Evolutionary conservation across 2,888 invertebrate species (phyloP), one percentile per base, ranked within the genome.

Genomic region (Sclerodermus sp.): DNA sequence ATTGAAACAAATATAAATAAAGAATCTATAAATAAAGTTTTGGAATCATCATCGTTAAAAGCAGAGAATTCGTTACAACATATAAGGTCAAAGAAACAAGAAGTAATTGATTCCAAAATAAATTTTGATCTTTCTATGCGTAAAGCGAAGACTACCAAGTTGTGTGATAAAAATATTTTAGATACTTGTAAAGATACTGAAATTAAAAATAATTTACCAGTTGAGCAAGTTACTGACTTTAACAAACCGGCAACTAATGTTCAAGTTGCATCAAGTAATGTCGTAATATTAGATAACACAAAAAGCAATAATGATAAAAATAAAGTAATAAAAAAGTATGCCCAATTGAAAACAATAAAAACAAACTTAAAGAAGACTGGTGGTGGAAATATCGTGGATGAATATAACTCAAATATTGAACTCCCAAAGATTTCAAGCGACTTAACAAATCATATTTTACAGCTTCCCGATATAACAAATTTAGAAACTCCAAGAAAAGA

Each of bases 401-500:
- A 34, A 34, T 12, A 8, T 12, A 34, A 34, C 34, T 4, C 34
- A 34, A 4, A n/a, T 34, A 34, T 42, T 1, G 63, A 63, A 36
- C 40, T 52, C 1, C 29, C 41, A 3, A 66, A 61, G 42, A 57
- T 51, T 5, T 62, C 60, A 1, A 45, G 53, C 0, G 66, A 67
- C 34, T 54, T 46, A 3, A 48, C 54, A 2, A 57, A 55, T n/a
- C 57, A 55, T 13, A 55, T 57, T 3, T 14, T 53, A n/a, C 53
- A 53, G 16, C 32, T 68, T 9, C 56, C 67, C 1, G 59, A 68
- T 16, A 57, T 72, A 40, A 44, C 63, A 5, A 68, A 66, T 13
- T 54, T 76, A 12, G 74, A 73, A 43, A 77, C 77, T 1, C 77
- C 77, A 0, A 60, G 68, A 14, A 77, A 78, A 50, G 70, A 69